A percentile compares a stretch with the other conserved stretches of the same genome.
Conservation (phyloP, 2,888 invertebrate species). For the Trachelus tabidus region DNA sequence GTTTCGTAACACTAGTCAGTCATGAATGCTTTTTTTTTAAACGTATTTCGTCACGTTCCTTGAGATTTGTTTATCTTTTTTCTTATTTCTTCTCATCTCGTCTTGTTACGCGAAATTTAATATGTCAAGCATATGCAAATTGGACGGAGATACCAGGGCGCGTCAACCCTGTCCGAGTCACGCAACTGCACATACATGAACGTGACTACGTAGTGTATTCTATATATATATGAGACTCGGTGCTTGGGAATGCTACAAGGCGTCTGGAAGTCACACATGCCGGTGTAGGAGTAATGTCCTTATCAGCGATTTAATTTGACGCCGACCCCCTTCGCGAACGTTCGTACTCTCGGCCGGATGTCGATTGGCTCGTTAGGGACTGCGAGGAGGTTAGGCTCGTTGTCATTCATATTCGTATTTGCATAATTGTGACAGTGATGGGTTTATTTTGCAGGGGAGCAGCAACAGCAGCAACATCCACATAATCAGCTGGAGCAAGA, state of each 20-base stretch:
- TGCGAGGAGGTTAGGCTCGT: neutral
- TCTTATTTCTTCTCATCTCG: neutral
- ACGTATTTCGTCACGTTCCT: neutral
- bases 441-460: conserved; percentile 35
- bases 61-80: neutral
- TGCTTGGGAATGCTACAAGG: neutral
- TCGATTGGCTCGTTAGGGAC: neutral
- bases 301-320: neutral
- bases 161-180: neutral
- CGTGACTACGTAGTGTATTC: neutral
- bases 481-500: neutral
- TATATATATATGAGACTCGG: neutral
- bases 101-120: neutral
- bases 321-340: neutral
- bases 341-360: neutral
- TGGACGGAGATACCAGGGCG: neutral
- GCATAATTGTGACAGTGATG: conserved; percentile 32
- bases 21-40: neutral
- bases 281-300: neutral
- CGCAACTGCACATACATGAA: neutral
- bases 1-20: neutral
- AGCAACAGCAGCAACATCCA: conserved; percentile 27
- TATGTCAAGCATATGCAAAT: neutral
- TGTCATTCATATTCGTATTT: conserved; percentile 23
- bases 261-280: neutral